These are phyloP conservation scores for Odontocerum albicorne DNA, from an alignment of 2,888 invertebrate species.

Conservation along the genomic window DNA sequence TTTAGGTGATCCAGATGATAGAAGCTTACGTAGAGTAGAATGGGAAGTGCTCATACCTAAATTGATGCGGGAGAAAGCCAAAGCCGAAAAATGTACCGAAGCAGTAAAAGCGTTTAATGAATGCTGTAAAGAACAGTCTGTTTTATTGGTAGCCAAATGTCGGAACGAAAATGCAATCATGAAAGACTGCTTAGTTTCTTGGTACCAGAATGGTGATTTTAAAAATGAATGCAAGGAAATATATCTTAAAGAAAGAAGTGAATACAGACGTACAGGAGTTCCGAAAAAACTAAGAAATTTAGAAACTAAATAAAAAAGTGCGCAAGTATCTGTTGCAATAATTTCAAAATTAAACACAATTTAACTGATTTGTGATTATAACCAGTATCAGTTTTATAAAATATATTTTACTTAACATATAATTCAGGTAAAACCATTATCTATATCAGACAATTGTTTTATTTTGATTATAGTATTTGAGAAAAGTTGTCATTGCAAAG, in stretches of 20 bases:
- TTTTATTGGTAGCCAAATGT: constrained; percentile 76
- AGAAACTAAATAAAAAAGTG: constrained; percentile 2
- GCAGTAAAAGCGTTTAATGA: constrained; percentile 71
- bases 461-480: no score
- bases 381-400: no score
- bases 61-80: constrained; percentile 82
- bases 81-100: constrained; percentile 72
- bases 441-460: no score
- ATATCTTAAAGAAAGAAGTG: constrained; percentile 79
- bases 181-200: constrained; percentile 69
- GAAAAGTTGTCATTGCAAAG: no score
- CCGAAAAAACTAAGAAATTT: constrained; percentile 50
- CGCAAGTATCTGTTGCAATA: no score
- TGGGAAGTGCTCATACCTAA: constrained; percentile 86
- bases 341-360: no score
- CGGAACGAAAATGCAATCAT: constrained; percentile 68
- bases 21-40: constrained; percentile 83
- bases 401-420: no score
- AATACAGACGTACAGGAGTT: constrained; percentile 81
- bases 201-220: constrained; percentile 80
- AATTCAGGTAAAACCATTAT: no score
- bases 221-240: constrained; percentile 71
- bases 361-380: no score
- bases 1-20: constrained; percentile 84
- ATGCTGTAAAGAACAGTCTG: constrained; percentile 70